Percentiles rank a stretch among this genome's conserved stretches.
phyloP scores from a whole-genome alignment of 1,140 invertebrate genomes.

The Parasteatoda tepidariorum region DNA sequence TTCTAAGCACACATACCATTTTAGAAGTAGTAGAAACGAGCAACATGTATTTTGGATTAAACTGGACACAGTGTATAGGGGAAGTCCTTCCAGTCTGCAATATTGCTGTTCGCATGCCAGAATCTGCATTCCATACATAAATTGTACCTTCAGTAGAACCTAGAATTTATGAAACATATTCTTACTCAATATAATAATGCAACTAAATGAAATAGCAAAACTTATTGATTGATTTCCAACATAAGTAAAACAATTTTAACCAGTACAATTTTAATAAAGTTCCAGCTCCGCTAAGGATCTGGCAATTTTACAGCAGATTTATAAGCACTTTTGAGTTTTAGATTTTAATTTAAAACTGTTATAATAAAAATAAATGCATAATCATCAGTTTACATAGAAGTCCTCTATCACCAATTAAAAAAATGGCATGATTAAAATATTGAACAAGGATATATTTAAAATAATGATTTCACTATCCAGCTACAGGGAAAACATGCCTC shows the following conservation, averaged over 20 bases:
- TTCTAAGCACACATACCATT: slow-evolving; percentile 73
- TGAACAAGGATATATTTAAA: no score
- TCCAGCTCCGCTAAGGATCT: no score
- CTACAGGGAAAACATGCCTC: no score
- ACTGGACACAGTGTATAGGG: slow-evolving; percentile 97
- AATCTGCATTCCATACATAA: slow-evolving; percentile 77
- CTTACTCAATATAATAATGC: neutral
- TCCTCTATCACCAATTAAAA: no score
- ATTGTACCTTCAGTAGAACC: slow-evolving; percentile 91
- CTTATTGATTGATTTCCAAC: neutral
- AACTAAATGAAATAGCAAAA: neutral
- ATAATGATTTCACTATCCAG: no score
- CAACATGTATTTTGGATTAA: slow-evolving; percentile 99
- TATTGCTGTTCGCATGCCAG: slow-evolving; percentile 56
- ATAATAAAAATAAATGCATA: no score
- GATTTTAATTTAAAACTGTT: no score
- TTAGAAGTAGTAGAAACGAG: slow-evolving; percentile 95
- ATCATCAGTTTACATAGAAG: no score
- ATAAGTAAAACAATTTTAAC: neutral
- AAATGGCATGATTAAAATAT: no score
- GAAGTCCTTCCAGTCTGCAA: slow-evolving; percentile 89
- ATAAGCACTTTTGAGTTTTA: no score
- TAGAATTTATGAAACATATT: slow-evolving; percentile 26
- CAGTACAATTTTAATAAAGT: neutral
- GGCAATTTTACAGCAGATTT: no score